Percentiles rank a stretch among this genome's conserved stretches.
Evolutionary conservation across 2,113 vertebrate genomes (phyloP).

Genomic region (Gymnocephalus cernua): DNA sequence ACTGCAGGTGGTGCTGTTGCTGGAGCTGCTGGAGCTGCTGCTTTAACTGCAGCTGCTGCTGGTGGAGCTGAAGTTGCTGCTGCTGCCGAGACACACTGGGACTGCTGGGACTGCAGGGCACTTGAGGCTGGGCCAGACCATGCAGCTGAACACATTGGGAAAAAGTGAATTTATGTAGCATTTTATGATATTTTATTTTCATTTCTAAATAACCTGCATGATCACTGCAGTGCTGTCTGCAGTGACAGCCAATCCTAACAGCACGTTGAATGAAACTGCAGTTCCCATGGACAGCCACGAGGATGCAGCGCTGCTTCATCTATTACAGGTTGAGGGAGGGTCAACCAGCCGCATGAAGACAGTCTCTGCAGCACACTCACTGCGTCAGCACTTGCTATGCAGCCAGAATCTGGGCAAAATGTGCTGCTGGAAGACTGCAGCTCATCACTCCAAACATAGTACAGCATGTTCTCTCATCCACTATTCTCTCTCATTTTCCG

Average conservation of each 20-base stretch:
- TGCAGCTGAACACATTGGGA: constrained; percentile 69
- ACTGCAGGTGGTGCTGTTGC: constrained; percentile 85
- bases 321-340: constrained; percentile 73
- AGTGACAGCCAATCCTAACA: not conserved
- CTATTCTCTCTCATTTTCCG: constrained; percentile 41
- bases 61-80: constrained; percentile 83
- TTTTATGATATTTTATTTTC: not conserved
- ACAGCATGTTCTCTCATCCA: constrained; percentile 52
- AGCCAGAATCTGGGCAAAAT: constrained; percentile 80
- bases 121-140: constrained; percentile 68
- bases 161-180: not conserved
- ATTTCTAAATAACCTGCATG: constrained; percentile 11
- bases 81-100: constrained; percentile 79
- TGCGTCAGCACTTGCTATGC: constrained; percentile 85
- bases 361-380: constrained; percentile 81
- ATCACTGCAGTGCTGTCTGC: constrained; percentile 22
- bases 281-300: constrained; percentile 65
- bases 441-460: constrained; percentile 65
- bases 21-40: constrained; percentile 85
- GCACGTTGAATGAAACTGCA: constrained; percentile 45
- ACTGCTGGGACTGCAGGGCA: constrained; percentile 80
- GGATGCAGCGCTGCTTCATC: constrained; percentile 72
- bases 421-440: constrained; percentile 74
- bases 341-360: constrained; percentile 79
- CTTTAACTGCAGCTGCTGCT: constrained; percentile 81